Percentiles rank a stretch among this genome's conserved stretches.
These are phyloP conservation scores for Lepidonotus clava DNA, from an alignment of 2,888 invertebrate genomes.

Conservation along the genomic window DNA sequence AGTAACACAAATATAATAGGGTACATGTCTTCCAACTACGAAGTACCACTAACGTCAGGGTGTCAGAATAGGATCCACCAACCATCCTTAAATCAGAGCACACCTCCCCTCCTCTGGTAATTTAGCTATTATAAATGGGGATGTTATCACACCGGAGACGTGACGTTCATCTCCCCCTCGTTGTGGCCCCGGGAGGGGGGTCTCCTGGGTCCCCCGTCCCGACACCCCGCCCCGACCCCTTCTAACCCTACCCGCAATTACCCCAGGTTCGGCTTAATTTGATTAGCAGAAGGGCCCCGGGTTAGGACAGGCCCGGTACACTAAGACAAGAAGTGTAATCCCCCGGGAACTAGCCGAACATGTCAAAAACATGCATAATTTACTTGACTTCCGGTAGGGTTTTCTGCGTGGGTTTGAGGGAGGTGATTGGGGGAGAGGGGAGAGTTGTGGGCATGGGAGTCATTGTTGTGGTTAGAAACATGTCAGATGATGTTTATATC, in stretches of 20 bases:
- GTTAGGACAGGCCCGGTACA: background rate
- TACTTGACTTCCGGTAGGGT: no score
- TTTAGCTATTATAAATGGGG: background rate
- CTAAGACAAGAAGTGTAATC: background rate
- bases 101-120: background rate
- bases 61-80: no score
- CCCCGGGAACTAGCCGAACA: background rate
- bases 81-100: no score
- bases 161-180: background rate
- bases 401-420: no score
- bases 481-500: no score
- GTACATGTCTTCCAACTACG: no score
- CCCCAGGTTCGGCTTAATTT: background rate
- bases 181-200: background rate
- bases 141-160: background rate
- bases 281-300: background rate
- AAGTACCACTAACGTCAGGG: no score
- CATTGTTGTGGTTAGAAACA: no score
- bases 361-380: slow-evolving; percentile 16
- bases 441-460: no score
- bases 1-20: no score
- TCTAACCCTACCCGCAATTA: background rate
- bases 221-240: background rate
- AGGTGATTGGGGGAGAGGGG: no score
- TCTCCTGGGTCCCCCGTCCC: background rate